These are phyloP conservation scores for Agrotis segetum DNA, from an alignment of 2,888 invertebrate genomes.

Conservation along the genomic window DNA sequence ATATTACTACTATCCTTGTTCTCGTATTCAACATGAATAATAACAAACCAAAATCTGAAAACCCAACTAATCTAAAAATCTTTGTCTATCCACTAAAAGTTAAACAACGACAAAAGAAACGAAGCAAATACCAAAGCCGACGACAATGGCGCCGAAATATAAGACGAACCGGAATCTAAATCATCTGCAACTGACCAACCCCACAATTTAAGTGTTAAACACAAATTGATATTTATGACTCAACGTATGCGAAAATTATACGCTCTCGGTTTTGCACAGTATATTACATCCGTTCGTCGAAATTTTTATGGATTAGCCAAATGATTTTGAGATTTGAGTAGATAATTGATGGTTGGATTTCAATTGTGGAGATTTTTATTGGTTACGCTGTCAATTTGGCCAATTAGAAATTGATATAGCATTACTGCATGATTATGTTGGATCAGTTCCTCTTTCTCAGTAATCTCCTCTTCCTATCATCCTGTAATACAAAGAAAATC, in stretches of 20 bases:
- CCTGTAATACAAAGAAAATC: no score
- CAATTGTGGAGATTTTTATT: constrained; percentile 23
- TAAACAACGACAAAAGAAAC: constrained; percentile 30
- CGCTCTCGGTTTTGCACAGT: constrained; percentile 67
- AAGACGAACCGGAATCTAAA: constrained; percentile 69
- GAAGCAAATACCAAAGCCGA: constrained; percentile 31
- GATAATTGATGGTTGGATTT: constrained; percentile 36
- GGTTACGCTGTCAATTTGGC: background rate
- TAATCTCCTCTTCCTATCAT: no score
- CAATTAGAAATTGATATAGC: background rate
- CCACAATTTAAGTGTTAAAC: constrained; percentile 77
- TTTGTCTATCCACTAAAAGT: constrained; percentile 2
- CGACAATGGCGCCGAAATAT: constrained; percentile 70
- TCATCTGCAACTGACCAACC: constrained; percentile 73
- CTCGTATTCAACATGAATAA: background rate
- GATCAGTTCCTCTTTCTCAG: no score
- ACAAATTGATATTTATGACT: constrained; percentile 83
- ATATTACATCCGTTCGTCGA: constrained; percentile 56
- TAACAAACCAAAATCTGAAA: background rate
- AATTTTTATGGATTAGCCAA: constrained; percentile 54
- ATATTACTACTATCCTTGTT: no score
- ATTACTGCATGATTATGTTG: no score
- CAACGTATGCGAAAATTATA: constrained; percentile 77
- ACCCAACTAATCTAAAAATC: background rate
- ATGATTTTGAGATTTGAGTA: constrained; percentile 30